Evolutionary conservation across 1,140 invertebrate genomes (phyloP).

Genomic region (Tetramorium parvispinum): DNA sequence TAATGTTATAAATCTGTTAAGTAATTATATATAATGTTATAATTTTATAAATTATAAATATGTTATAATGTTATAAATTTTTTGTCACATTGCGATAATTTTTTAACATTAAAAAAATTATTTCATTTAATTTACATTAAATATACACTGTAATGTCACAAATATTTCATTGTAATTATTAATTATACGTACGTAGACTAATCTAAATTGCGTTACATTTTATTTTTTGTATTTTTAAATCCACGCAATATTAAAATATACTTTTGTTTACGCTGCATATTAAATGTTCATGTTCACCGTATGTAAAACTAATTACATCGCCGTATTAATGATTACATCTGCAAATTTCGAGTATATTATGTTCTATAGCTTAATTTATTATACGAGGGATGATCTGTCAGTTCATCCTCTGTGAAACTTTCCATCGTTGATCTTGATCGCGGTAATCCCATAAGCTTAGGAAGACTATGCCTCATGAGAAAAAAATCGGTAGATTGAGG

Average conservation of each 20-base stretch:
- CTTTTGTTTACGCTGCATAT: neutral
- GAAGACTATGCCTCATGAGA: conserved; percentile 11
- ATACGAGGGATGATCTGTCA: conserved; percentile 7
- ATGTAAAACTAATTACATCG: neutral
- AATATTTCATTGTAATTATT: neutral
- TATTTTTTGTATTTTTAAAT: neutral
- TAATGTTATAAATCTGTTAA: too few species aligned
- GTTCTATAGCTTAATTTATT: conserved; percentile 32
- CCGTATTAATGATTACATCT: neutral
- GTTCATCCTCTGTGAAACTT: conserved; percentile 9
- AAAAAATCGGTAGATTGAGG: conserved; percentile 44
- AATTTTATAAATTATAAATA: too few species aligned
- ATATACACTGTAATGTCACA: neutral
- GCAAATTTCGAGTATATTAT: neutral
- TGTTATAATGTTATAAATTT: neutral
- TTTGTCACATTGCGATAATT: neutral
- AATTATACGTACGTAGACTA: neutral
- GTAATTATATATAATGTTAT: too few species aligned
- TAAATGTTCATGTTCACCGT: neutral
- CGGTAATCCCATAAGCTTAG: conserved; percentile 60
- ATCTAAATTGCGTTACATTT: neutral
- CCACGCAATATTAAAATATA: neutral
- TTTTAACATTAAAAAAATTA: neutral
- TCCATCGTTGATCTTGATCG: conserved; percentile 28
- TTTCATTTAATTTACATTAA: neutral